phyloP scores from a whole-genome alignment of 2,888 invertebrate genomes.

The Drosophila infuscata region DNA sequence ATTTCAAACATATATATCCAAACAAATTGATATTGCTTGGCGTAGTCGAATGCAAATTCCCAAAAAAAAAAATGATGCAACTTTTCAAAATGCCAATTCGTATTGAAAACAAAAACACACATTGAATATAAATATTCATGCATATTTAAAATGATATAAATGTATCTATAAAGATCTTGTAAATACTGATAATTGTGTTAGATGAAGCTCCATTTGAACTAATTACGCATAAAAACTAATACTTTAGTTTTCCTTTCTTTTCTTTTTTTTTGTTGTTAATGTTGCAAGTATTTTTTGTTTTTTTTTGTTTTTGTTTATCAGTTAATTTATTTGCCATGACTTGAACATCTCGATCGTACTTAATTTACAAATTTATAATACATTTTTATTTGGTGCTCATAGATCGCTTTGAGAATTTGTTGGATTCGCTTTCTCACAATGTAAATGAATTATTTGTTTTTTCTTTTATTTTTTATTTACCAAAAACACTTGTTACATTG shows the following conservation, averaged over 20 bases:
- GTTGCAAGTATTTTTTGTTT: conserved; percentile 41
- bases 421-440: conserved; percentile 3
- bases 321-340: conserved; percentile 23
- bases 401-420: conserved; percentile 22
- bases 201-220: conserved; percentile 25
- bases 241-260: conserved; percentile 11
- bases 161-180: conserved; percentile 45
- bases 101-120: conserved; percentile 13
- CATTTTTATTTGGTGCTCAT: conserved; percentile 34
- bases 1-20: conserved; percentile 8
- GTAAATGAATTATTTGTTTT: conserved; percentile 19
- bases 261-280: conserved; percentile 38
- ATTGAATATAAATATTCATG: conserved; percentile 23
- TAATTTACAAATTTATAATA: conserved; percentile 50
- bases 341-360: conserved; percentile 42
- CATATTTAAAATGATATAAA: conserved; percentile 35
- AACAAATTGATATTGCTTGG: conserved; percentile 10
- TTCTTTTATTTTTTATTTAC: conserved; percentile 15
- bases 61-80: conserved; percentile 34
- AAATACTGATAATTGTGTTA: conserved; percentile 56
- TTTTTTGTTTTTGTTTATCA: conserved; percentile 55
- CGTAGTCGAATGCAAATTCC: conserved; percentile 14
- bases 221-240: conserved; percentile 14
- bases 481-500: conserved; percentile 7
- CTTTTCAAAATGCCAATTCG: conserved; percentile 54